Conservation (phyloP, 2,113 vertebrate species). For the Microtus ochrogaster region DNA sequence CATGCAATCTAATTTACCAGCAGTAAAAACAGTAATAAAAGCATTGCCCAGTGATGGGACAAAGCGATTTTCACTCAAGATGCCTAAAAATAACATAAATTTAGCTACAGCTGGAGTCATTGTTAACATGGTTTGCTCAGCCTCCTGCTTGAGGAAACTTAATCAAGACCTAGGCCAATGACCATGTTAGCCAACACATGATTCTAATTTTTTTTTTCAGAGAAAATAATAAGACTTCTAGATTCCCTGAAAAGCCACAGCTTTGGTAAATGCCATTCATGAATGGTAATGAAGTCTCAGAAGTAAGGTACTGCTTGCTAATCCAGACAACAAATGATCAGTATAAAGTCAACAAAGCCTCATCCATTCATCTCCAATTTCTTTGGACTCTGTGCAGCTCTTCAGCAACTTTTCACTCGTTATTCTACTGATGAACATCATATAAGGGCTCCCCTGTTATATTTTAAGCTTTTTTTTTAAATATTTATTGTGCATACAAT, state of each 20-base stretch:
- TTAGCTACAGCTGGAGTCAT: conserved; percentile 75
- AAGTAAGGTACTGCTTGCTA: conserved; percentile 27
- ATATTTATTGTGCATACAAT: too few species aligned
- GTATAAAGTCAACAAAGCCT: not conserved
- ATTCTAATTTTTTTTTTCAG: conserved; percentile 50
- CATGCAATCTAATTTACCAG: conserved; percentile 61
- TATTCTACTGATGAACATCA: not conserved
- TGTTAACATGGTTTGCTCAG: conserved; percentile 74
- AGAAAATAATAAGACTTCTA: conserved; percentile 56
- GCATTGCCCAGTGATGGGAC: conserved; percentile 22
- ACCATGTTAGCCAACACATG: conserved; percentile 50
- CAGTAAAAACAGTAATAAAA: conserved; percentile 71
- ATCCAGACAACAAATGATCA: not conserved
- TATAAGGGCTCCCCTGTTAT: too few species aligned
- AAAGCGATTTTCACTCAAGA: conserved; percentile 74
- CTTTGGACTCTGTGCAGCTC: not conserved
- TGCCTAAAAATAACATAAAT: conserved; percentile 71
- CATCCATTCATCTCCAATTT: not conserved
- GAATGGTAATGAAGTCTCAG: conserved; percentile 20
- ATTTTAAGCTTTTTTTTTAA: not conserved
- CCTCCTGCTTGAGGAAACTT: conserved; percentile 62
- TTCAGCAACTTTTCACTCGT: not conserved
- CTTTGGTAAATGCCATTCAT: conserved; percentile 16
- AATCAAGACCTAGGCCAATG: conserved; percentile 66
- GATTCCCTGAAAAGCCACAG: conserved; percentile 50